Evolutionary conservation across 2,888 invertebrate species (phyloP), one percentile per base, ranked within the genome.

Genomic region (Parthenolecanium corni): DNA sequence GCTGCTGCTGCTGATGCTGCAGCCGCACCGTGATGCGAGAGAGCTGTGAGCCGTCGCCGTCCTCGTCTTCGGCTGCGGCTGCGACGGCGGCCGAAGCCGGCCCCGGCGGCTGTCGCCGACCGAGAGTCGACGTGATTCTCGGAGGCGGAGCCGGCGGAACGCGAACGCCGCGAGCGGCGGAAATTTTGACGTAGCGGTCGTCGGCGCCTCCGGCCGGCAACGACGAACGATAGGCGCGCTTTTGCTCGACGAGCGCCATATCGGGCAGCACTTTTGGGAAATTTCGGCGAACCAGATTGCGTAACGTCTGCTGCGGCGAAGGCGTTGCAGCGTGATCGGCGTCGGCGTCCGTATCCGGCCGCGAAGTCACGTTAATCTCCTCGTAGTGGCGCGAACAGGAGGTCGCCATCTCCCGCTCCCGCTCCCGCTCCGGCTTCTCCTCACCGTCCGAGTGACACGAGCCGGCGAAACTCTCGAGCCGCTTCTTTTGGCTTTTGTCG

Each of bases 221-320:
- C 52, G 65, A 69, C 65, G 44, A 66, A 16, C 25, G 67, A 52
- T 9, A 73, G 62, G 64, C 73, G 71, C 23, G 25, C 14, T 52
- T 53, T 5, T 12, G 51, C 9, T 58, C 12, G 38, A 21, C 3
- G 3, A 64, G 65, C 14, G 71, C 71, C 20, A 85, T 80, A 73
- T 88, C 88, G n/a, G 89, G 89, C 36, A 89, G 72, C 1, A 89
- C 89, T 77, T 89, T 89, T 0, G 89, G 89, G 71, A 84, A 89
- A 71, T 89, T 89, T 68, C 86, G 77, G 64, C 84, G 78, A 72
- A 85, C 84, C 47, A 89, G 85, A 36, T 83, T 82, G 66, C 80
- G 76, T 57, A 89, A 71, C 0, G 87, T 82, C 71, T 88, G 86
- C 69, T 84, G 85, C 6, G 65, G 52, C 38, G 54, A 53, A 23